Percentiles rank a stretch among this genome's conserved stretches.
phyloP scores from a whole-genome alignment of 2,797 vertebrate genomes.

The Uromys caudimaculatus region DNA sequence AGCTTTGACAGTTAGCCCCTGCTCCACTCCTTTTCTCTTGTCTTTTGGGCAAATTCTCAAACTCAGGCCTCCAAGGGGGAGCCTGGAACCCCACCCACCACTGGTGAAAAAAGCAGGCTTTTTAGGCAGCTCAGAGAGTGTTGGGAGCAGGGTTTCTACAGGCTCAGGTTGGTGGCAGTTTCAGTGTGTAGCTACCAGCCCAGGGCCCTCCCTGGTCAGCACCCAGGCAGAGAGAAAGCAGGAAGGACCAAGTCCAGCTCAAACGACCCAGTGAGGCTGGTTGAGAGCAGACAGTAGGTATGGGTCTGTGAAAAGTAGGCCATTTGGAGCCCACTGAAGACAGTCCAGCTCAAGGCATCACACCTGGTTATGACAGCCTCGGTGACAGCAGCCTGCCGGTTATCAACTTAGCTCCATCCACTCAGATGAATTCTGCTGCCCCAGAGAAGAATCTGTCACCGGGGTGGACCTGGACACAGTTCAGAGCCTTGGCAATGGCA shows the following conservation, averaged over 20 bases:
- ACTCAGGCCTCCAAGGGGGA: neutral
- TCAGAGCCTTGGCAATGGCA: neutral
- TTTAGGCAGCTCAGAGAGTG: neutral
- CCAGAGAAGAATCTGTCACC: neutral
- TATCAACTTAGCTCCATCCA: fast-evolving
- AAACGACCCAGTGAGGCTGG: fast-evolving
- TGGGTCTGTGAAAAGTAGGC: fast-evolving
- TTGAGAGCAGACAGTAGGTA: fast-evolving
- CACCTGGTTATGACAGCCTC: fast-evolving
- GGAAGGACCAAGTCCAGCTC: fast-evolving
- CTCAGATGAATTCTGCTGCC: neutral
- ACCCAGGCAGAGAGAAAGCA: neutral
- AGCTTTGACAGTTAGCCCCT: neutral
- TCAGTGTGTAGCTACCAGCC: neutral
- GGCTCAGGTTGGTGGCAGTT: neutral
- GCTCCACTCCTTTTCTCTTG: too few relatives aligned
- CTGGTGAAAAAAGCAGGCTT: neutral
- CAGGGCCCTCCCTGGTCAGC: neutral
- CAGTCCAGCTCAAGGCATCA: neutral
- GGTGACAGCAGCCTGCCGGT: fast-evolving
- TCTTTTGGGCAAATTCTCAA: neutral
- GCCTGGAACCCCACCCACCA: neutral
- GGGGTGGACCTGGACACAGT: fast-evolving
- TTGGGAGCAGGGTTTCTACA: neutral
- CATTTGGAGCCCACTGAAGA: fast-evolving